Evolutionary conservation across 2,797 vertebrate genomes (phyloP).

Genomic region (Steatocranus sp.): DNA sequence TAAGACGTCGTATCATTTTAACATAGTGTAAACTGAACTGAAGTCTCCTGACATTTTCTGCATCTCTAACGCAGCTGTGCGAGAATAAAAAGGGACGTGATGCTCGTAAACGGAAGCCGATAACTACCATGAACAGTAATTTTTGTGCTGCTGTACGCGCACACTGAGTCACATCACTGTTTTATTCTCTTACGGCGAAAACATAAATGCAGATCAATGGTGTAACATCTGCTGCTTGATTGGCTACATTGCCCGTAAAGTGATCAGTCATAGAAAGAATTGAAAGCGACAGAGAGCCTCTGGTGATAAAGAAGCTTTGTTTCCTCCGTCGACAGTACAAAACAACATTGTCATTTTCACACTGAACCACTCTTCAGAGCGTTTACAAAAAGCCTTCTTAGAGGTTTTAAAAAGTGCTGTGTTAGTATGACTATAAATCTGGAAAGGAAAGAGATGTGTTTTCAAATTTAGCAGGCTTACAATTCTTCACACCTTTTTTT

Average conservation of each 20-base stretch:
- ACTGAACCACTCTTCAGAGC: background rate
- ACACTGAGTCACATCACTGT: background rate
- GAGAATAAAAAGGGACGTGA: background rate
- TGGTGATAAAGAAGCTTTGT: background rate
- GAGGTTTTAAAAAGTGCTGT: background rate
- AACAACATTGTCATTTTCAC: background rate
- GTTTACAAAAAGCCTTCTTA: background rate
- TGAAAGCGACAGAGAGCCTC: background rate
- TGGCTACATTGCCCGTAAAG: background rate
- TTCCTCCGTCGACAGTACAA: background rate
- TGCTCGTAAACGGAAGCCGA: background rate
- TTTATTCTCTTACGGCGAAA: background rate
- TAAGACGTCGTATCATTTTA: background rate
- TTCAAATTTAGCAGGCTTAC: constrained; percentile 13
- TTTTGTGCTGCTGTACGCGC: background rate
- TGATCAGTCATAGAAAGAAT: background rate
- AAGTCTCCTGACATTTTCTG: background rate
- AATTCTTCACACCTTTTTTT: constrained; percentile 1
- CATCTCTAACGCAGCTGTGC: background rate
- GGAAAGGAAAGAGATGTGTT: background rate
- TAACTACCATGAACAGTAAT: background rate
- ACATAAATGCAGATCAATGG: constrained; percentile 10
- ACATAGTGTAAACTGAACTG: background rate
- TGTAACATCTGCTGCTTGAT: background rate
- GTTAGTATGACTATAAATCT: background rate